Evolutionary conservation across 2,888 invertebrate species (phyloP), one percentile per base, ranked within the genome.

Genomic region (Hydrotaea diabolus): DNA sequence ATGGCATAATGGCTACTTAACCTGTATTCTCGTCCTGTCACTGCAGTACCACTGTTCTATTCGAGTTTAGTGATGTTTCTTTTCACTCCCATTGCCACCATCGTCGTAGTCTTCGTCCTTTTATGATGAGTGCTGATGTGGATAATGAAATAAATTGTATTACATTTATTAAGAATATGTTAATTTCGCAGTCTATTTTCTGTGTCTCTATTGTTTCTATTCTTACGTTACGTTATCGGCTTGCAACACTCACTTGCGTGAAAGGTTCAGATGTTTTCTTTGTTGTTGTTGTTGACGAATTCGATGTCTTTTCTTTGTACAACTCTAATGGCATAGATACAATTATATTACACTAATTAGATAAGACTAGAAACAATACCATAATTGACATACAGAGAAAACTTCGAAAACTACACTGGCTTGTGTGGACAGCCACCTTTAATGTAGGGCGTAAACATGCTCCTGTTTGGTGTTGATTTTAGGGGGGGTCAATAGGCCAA

Each of bases 151-250:
- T 86, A 86, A 86, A 87, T 86, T 80, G 85, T 78, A 77, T 55
- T 77, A 85, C 83, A 85, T 85, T 87, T 86, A 82, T 85, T 64
- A 83, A 79, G 83, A 86, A 85, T 86, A 86, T 83, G 83, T 82
- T 82, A 83, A 86, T 80, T 80, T 76, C 64, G 76, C 66, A 57
- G 72, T 59, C 43, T 69, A 43, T 69, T 69, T 21, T 23, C 4
- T 69, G 19, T 13, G 74, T 59, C 11, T 26, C 3, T 36, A n/a
- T 31, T 62, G 23, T 62, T 74, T 62, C 62, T 17, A 13, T 69
- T n/a, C 17, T 17, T 39, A 0, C 17, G 17, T 17, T 39, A 0
- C 17, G 17, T 13, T 64, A 39, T 31, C 36, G 39, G 8, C 36
- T 1, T 36, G 31, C 23, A 26, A 62, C 59, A 62, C 11, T n/a